Conservation (phyloP, 2,888 invertebrate genomes). For the Helleia helle region DNA sequence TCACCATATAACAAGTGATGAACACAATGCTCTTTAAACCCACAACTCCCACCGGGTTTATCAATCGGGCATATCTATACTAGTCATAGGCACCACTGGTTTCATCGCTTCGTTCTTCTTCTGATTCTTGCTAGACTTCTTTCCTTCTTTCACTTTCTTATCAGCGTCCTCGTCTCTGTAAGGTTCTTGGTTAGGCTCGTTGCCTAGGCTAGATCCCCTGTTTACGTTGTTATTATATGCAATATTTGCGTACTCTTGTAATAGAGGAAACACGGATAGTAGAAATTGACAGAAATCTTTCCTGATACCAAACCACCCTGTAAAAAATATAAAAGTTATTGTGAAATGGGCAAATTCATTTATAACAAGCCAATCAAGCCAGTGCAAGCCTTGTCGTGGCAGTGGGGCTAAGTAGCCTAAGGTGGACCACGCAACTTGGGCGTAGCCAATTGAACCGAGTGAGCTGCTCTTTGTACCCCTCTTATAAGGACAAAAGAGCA, state of each 20-base stretch:
- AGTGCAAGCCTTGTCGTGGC: too few species aligned
- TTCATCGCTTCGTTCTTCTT: conserved; percentile 87
- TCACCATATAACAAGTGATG: conserved; percentile 24
- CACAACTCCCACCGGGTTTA: conserved; percentile 3
- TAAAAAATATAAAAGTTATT: too few species aligned
- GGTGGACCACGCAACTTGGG: too few species aligned
- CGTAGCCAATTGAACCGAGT: too few species aligned
- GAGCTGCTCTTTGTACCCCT: too few species aligned
- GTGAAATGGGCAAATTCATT: too few species aligned
- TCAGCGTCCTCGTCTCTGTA: conserved; percentile 56
- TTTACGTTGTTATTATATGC: conserved; percentile 85
- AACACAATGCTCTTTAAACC: conserved; percentile 39
- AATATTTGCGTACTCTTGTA: conserved; percentile 99
- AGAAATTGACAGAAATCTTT: conserved; percentile 98
- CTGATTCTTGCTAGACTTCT: conserved; percentile 78
- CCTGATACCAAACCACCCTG: conserved; percentile 99
- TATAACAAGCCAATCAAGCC: too few species aligned
- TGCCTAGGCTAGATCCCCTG: conserved; percentile 40
- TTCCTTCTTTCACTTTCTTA: conserved; percentile 69
- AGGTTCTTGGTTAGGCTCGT: conserved; percentile 58
- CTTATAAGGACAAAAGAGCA: too few species aligned
- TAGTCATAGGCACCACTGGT: conserved; percentile 90
- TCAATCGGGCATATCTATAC: conserved; percentile 95
- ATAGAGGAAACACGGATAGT: conserved; percentile 92
- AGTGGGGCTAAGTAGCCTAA: too few species aligned